Evolutionary conservation across 2,113 vertebrate genomes (phyloP).

Genomic region (Acanthochromis polyacanthus): DNA sequence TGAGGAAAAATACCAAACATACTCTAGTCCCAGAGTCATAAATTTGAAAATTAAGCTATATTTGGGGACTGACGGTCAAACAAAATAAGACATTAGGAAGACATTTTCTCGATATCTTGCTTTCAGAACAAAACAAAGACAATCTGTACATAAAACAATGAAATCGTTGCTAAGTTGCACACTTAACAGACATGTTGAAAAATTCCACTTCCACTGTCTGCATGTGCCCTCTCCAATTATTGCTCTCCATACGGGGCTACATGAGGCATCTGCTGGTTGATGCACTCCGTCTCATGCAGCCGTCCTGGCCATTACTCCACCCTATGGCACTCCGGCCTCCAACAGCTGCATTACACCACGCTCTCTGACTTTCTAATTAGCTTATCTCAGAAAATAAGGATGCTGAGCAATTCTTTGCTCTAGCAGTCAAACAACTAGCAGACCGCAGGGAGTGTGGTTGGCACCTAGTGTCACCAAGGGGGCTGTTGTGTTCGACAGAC

Average conservation of each 20-base stretch:
- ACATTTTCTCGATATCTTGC: too few relatives aligned
- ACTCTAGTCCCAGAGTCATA: too few relatives aligned
- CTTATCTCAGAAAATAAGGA: constrained; percentile 77
- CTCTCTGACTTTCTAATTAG: constrained; percentile 83
- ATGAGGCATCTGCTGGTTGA: constrained; percentile 69
- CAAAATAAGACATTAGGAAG: neutral
- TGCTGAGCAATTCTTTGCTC: constrained; percentile 83
- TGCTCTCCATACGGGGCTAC: constrained; percentile 42
- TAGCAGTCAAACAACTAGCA: constrained; percentile 82
- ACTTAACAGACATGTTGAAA: neutral
- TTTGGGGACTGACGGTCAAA: too few relatives aligned
- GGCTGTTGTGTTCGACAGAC: constrained; percentile 74
- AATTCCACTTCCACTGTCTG: neutral
- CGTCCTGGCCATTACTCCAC: constrained; percentile 63
- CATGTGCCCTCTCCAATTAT: constrained; percentile 16
- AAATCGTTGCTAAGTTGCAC: neutral
- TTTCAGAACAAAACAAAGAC: too few relatives aligned
- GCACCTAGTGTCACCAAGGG: constrained; percentile 73
- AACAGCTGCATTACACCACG: constrained; percentile 79
- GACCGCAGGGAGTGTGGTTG: constrained; percentile 62
- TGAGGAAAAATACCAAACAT: too few relatives aligned
- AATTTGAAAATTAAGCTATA: neutral
- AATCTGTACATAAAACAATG: neutral
- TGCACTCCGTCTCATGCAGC: constrained; percentile 64
- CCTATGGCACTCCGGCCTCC: constrained; percentile 62